A percentile compares a stretch with the other conserved stretches of the same genome.
Conservation (phyloP, 2,113 vertebrate species). For the Bos indicus region DNA sequence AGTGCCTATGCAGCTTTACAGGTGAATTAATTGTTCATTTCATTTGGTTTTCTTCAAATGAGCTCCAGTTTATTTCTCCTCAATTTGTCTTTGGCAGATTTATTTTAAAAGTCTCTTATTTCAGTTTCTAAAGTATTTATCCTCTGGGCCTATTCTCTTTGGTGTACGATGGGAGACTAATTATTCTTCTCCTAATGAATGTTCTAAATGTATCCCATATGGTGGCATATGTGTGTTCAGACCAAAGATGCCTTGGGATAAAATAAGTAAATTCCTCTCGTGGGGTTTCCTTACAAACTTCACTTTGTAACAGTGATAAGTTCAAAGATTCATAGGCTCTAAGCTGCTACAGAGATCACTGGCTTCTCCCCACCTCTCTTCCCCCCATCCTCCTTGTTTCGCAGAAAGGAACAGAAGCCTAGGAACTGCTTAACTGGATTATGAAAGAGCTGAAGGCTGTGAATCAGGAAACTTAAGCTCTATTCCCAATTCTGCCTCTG, state of each 20-base stretch:
- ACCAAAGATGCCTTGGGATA: conserved; percentile 81
- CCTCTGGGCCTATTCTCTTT: conserved; percentile 82
- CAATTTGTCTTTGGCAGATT: conserved; percentile 80
- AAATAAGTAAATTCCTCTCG: conserved; percentile 81
- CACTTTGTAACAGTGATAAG: conserved; percentile 75
- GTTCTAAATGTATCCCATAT: conserved; percentile 84
- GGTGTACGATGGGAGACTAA: conserved; percentile 80
- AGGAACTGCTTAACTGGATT: background rate
- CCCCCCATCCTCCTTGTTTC: background rate
- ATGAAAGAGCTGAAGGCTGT: background rate
- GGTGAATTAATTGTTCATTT: conserved; percentile 71
- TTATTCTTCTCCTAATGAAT: conserved; percentile 86
- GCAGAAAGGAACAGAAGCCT: background rate
- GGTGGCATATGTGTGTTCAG: conserved; percentile 82
- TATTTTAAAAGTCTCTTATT: conserved; percentile 83
- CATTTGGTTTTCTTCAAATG: conserved; percentile 75
- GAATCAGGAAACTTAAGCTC: conserved; percentile 15
- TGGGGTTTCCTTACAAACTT: conserved; percentile 80
- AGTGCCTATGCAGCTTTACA: conserved; percentile 39
- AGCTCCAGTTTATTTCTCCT: conserved; percentile 66
- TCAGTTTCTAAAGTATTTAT: conserved; percentile 82
- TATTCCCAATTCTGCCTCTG: conserved; percentile 16
- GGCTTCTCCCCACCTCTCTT: background rate
- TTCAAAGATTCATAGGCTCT: conserved; percentile 46
- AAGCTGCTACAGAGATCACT: conserved; percentile 42